These are phyloP conservation scores for Chironomus striatipennis DNA, from an alignment of 1,140 invertebrate species.

Conservation along the genomic window DNA sequence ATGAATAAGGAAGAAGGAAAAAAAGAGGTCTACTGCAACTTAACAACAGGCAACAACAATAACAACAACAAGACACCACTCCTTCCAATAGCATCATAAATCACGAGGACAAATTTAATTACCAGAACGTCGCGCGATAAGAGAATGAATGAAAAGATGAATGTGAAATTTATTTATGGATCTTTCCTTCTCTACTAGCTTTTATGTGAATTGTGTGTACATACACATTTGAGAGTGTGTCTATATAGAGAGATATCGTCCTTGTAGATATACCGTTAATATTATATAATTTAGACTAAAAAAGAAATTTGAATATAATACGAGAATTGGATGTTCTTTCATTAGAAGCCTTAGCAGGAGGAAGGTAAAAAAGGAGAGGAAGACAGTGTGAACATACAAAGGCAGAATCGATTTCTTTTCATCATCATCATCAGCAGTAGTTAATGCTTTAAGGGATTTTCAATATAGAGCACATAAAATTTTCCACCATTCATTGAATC, in stretches of 20 bases:
- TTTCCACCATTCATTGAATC: too few species aligned
- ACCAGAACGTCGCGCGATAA: slow-evolving; percentile 26
- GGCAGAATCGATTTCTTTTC: slow-evolving; percentile 5
- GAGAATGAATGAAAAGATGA: slow-evolving; percentile 25
- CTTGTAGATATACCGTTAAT: slow-evolving; percentile 9
- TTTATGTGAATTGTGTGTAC: too few species aligned
- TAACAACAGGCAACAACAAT: not conserved
- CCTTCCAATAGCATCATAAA: slow-evolving; percentile 25
- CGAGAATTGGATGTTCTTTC: not conserved
- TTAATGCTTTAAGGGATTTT: slow-evolving; percentile 20
- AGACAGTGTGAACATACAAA: not conserved
- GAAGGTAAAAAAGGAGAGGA: not conserved
- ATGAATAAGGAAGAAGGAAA: not conserved
- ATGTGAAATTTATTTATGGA: slow-evolving; percentile 26
- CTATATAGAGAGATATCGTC: not conserved
- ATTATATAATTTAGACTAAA: not conserved
- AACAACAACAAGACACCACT: slow-evolving; percentile 20
- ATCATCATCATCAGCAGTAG: not conserved
- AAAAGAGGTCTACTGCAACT: slow-evolving; percentile 8
- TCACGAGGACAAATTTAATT: slow-evolving; percentile 27
- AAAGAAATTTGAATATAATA: not conserved
- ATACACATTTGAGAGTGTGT: too few species aligned
- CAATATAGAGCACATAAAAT: not conserved
- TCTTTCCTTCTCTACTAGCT: not conserved
- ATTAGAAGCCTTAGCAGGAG: not conserved